A percentile compares a stretch with the other conserved stretches of the same genome.
Evolutionary conservation across 2,888 invertebrate genomes (phyloP).

Genomic region (Eumerus sabulonum): DNA sequence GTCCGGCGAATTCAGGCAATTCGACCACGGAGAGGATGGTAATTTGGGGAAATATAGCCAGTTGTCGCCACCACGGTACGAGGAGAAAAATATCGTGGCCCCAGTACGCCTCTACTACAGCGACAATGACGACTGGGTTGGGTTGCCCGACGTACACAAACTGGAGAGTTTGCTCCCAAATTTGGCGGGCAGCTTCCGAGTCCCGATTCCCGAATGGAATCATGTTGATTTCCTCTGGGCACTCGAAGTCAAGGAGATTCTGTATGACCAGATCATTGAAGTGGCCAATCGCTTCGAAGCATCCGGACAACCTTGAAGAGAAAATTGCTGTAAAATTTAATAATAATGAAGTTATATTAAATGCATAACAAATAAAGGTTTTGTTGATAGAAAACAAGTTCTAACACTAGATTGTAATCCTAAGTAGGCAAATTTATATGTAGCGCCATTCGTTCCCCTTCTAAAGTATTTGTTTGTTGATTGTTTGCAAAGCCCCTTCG

Average conservation of each 20-base stretch:
- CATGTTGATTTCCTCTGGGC: conserved; percentile 87
- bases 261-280: conserved; percentile 80
- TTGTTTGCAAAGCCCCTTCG: no score
- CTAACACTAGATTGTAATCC: no score
- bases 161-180: conserved; percentile 80
- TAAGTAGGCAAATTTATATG: no score
- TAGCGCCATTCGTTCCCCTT: no score
- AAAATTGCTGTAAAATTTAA: conserved; percentile 30
- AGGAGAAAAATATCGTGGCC: conserved; percentile 81
- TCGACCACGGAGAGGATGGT: conserved; percentile 80
- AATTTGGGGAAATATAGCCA: conserved; percentile 81
- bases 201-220: conserved; percentile 81
- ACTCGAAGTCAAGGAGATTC: conserved; percentile 81
- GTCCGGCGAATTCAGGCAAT: conserved; percentile 81
- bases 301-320: conserved; percentile 47
- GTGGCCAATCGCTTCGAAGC: conserved; percentile 33
- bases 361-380: no score
- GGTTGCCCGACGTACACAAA: conserved; percentile 79
- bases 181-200: conserved; percentile 78
- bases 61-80: conserved; percentile 81
- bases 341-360: no score
- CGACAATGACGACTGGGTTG: conserved; percentile 84
- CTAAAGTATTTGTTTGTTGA: no score
- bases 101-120: conserved; percentile 85
- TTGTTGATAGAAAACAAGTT: no score